phyloP scores from a whole-genome alignment of 2,113 vertebrate genomes.

The Calypte anna region DNA sequence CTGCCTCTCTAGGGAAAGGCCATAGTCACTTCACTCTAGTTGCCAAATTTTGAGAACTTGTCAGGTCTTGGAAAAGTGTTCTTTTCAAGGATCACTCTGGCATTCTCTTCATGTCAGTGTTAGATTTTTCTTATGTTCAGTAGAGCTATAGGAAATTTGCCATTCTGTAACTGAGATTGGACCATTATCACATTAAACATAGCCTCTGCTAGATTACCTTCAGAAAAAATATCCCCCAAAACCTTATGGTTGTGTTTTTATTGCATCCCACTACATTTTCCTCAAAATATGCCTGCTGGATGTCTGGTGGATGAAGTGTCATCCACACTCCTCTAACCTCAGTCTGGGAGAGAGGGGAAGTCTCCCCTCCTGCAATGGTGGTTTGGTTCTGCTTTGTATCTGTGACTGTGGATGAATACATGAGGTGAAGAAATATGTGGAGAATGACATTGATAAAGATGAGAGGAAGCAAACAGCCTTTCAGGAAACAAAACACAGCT shows the following conservation, averaged over 20 bases:
- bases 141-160: neutral
- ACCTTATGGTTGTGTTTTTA: neutral
- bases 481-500: neutral
- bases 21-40: neutral
- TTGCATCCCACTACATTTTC: neutral
- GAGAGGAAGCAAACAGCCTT: neutral
- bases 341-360: neutral
- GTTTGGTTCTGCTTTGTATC: neutral
- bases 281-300: neutral
- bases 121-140: neutral
- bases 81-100: neutral
- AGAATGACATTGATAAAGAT: neutral
- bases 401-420: neutral
- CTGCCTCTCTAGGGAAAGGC: neutral
- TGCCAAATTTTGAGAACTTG: slow-evolving; percentile 11
- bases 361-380: neutral
- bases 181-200: neutral
- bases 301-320: neutral
- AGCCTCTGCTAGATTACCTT: neutral
- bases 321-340: neutral
- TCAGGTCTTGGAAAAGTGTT: slow-evolving; percentile 1
- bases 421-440: neutral
- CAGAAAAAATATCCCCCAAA: neutral
- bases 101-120: neutral
- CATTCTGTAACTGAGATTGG: accelerated